Conservation (phyloP, 2,888 invertebrate genomes). For the Perizoma flavofasciatum region DNA sequence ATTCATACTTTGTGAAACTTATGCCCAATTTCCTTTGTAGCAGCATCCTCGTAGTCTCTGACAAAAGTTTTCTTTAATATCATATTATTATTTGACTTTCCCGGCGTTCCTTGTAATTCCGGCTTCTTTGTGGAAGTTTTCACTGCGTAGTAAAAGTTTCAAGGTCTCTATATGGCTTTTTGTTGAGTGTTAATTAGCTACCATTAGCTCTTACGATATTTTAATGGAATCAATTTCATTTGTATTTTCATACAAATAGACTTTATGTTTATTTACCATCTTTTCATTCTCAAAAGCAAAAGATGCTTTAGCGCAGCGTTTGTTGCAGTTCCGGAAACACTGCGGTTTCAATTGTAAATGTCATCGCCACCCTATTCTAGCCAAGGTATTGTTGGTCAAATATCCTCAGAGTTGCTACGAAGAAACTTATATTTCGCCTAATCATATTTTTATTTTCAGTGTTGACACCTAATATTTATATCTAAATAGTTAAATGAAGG, state of each 20-base stretch:
- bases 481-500: no score
- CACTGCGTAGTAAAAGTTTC: conserved; percentile 28
- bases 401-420: neutral
- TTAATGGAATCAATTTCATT: conserved; percentile 25
- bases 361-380: no score
- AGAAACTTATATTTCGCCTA: neutral
- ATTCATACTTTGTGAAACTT: conserved; percentile 47
- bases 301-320: neutral
- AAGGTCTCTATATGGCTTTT: conserved; percentile 19
- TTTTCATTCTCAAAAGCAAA: conserved; percentile 1
- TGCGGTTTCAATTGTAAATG: no score
- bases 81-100: conserved; percentile 23
- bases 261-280: neutral
- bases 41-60: conserved; percentile 29
- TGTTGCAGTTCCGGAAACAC: no score
- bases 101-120: conserved; percentile 12
- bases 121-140: conserved; percentile 10
- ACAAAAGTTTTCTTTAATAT: conserved; percentile 32
- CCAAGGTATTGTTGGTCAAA: neutral
- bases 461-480: neutral
- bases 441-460: neutral
- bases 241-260: conserved; percentile 1
- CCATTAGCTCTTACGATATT: conserved; percentile 25
- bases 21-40: conserved; percentile 35
- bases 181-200: conserved; percentile 25